Percentiles rank a stretch among this genome's conserved stretches.
Conservation (phyloP, 1,140 invertebrate species). For the Lerema accius region DNA sequence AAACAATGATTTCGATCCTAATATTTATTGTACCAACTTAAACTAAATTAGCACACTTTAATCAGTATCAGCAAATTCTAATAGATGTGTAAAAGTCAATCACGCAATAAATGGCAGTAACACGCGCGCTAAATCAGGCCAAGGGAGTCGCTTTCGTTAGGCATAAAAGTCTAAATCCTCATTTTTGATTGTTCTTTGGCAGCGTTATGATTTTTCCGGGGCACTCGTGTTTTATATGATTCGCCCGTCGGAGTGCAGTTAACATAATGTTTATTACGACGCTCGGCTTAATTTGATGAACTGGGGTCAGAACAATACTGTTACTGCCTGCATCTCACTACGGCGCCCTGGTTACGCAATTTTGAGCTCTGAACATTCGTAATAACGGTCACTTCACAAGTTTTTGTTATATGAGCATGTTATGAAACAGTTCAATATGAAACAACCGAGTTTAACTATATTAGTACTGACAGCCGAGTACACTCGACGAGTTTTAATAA, state of each 20-base stretch:
- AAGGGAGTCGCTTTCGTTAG: too few species aligned
- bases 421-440: slow-evolving; percentile 17
- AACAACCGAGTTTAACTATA: slow-evolving; percentile 15
- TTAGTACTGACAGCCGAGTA: slow-evolving; percentile 19
- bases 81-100: too few species aligned
- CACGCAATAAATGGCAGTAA: too few species aligned
- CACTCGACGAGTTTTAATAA: slow-evolving; percentile 15
- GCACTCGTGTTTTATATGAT: slow-evolving; percentile 58
- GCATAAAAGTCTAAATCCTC: not conserved
- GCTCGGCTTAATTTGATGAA: slow-evolving; percentile 38
- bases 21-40: too few species aligned
- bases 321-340: slow-evolving; percentile 11
- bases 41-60: too few species aligned
- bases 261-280: slow-evolving; percentile 56
- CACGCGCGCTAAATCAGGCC: too few species aligned
- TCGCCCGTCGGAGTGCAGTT: slow-evolving; percentile 60
- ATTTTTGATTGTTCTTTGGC: slow-evolving; percentile 41
- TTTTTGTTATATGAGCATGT: not conserved
- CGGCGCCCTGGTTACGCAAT: not conserved
- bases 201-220: slow-evolving; percentile 48
- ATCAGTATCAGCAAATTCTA: too few species aligned
- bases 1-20: too few species aligned
- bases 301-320: slow-evolving; percentile 37
- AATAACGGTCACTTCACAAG: not conserved
- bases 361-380: slow-evolving; percentile 4